Base-by-base conservation (phyloP, 1,140 invertebrate genomes). In the Orussus abietinus region DNA sequence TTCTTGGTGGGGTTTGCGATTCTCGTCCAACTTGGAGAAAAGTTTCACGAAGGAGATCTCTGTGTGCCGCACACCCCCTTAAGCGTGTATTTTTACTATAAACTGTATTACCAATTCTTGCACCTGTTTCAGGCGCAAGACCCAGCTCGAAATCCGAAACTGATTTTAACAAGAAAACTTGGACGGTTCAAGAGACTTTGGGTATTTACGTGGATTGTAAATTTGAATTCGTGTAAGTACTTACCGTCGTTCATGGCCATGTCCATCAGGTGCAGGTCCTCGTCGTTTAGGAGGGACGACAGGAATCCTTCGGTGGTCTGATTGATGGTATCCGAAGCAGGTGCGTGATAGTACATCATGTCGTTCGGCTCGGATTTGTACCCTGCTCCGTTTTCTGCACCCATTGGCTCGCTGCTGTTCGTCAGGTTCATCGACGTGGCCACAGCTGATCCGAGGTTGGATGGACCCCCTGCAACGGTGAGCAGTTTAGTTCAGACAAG, bases 201-300 rank as follows among this genome's bases (percentile, higher is more conserved):
- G 10, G 10, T 28, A 28, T 28, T n/a, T 28, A 28, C 25, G 2
- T 28, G 10, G 10, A n/a, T 28, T 28, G n/a, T n/a, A n/a, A n/a
- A n/a, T n/a, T n/a, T n/a, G n/a, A n/a, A n/a, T n/a, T n/a, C n/a
- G n/a, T 26, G 19, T 30, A 21, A 12, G 9, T 45, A 77, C 81
- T 78, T 69, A 90, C 89, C 86, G 67, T 92, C 88, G 59, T 83
- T 87, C 76, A 89, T 82, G 28, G 86, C 86, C 85, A 91, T 90
- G 52, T 92, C 88, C 88, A 92, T 90, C 15, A 91, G 72, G 52
- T 90, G 88, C 14, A 92, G 69, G 63, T 91, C 88, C 53, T 92
- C 89, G 50, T 92, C 89, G 54, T 88, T 90, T 21, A 92, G 76
- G 51, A 92, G 84, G 1, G 88, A 88, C 44, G 88, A 88, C 13